Conservation (phyloP, 2,797 vertebrate species). For the Cyclopterus lumpus region DNA sequence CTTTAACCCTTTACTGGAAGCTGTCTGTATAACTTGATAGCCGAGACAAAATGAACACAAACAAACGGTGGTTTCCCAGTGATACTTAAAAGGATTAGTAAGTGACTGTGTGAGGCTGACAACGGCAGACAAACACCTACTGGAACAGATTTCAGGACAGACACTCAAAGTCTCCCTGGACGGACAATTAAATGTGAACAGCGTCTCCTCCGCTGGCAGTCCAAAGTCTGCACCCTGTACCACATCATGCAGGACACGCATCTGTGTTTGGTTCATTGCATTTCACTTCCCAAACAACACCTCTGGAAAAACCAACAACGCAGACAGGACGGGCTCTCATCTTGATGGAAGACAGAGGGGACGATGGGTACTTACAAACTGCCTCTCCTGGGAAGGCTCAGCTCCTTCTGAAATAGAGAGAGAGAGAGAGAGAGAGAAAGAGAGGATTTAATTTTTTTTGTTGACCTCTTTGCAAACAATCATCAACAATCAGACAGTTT, state of each 20-base stretch:
- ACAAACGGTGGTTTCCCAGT: not conserved
- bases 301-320: not conserved
- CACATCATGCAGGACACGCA: not conserved
- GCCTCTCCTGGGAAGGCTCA: conserved; percentile 86
- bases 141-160: not conserved
- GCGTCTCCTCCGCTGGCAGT: not conserved
- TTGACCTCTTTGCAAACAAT: not conserved
- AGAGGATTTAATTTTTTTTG: not conserved
- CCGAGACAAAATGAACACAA: not conserved
- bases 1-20: conserved; percentile 38
- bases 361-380: conserved; percentile 85
- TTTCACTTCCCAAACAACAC: not conserved
- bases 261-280: conserved; percentile 48
- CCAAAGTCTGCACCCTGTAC: too few species aligned
- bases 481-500: not conserved
- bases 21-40: conserved; percentile 18
- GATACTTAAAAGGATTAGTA: not conserved
- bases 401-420: conserved; percentile 84
- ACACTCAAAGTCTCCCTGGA: not conserved
- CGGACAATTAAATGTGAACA: not conserved
- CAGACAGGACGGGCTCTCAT: not conserved
- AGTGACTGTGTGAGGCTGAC: not conserved
- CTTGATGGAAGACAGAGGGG: not conserved
- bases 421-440: conserved; percentile 18
- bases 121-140: not conserved